Percentiles rank a stretch among this genome's conserved stretches.
These are phyloP conservation scores for Cephalopholis sonnerati DNA, from an alignment of 2,113 vertebrate genomes.

Conservation along the genomic window DNA sequence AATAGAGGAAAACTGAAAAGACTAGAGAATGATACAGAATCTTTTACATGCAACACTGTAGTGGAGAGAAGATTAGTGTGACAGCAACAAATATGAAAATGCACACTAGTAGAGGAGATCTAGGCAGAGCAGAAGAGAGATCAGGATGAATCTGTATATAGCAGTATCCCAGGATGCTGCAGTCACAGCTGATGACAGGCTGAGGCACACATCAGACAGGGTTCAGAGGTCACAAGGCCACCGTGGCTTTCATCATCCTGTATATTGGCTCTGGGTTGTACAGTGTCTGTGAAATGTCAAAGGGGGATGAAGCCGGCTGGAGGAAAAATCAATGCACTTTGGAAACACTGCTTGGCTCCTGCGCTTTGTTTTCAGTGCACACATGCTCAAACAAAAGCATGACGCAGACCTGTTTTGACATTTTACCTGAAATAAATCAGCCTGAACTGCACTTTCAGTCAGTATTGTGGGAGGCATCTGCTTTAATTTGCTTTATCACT, in stretches of 20 bases:
- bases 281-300: slow-evolving; percentile 76
- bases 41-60: background rate
- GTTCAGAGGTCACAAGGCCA: slow-evolving; percentile 75
- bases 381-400: slow-evolving; percentile 34
- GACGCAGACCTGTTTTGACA: slow-evolving; percentile 62
- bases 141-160: slow-evolving; percentile 13
- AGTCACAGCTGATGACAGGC: slow-evolving; percentile 63
- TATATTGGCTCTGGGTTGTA: slow-evolving; percentile 63
- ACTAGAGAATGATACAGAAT: background rate
- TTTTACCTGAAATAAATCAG: slow-evolving; percentile 64
- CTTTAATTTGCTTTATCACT: slow-evolving; percentile 36
- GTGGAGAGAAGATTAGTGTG: background rate
- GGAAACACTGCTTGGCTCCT: slow-evolving; percentile 65
- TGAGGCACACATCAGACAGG: slow-evolving; percentile 68
- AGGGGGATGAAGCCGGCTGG: slow-evolving; percentile 58
- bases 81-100: background rate
- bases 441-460: slow-evolving; percentile 42
- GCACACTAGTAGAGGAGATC: background rate
- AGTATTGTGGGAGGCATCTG: slow-evolving; percentile 7
- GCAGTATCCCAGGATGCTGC: slow-evolving; percentile 29
- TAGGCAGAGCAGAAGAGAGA: background rate
- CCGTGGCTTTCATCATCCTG: slow-evolving; percentile 72
- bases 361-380: slow-evolving; percentile 62
- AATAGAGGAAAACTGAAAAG: background rate
- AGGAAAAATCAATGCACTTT: slow-evolving; percentile 80